A percentile compares a stretch with the other conserved stretches of the same genome.
Evolutionary conservation across 2,797 vertebrate species (phyloP).

Genomic region (Lates japonicus): DNA sequence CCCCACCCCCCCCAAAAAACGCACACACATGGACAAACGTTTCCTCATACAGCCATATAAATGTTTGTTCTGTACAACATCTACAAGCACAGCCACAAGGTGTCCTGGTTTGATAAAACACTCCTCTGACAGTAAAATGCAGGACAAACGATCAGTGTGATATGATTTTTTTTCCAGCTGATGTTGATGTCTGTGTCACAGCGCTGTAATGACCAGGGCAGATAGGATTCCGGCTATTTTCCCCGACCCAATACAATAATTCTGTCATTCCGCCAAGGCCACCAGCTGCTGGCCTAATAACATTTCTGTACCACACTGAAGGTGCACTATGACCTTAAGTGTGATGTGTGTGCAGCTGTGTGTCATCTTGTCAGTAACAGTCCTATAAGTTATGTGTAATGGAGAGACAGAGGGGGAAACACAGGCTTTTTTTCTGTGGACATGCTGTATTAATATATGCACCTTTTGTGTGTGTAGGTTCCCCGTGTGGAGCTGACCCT

Average conservation of each 20-base stretch:
- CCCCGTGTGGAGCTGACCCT: conserved; percentile 96
- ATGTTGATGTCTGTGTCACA: conserved; percentile 36
- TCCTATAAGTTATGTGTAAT: neutral
- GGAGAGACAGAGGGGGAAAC: conserved; percentile 2
- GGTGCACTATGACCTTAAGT: conserved; percentile 47
- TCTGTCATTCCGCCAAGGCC: conserved; percentile 69
- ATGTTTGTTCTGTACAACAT: conserved; percentile 24
- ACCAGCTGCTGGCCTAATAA: conserved; percentile 63
- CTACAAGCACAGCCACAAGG: neutral
- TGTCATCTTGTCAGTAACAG: conserved; percentile 32
- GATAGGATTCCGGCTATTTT: conserved; percentile 25
- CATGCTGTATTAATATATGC: conserved; percentile 8
- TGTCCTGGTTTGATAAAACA: conserved; percentile 18
- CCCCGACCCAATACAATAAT: conserved; percentile 47
- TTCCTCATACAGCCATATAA: conserved; percentile 13
- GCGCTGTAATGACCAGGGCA: conserved; percentile 2
- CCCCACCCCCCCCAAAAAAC: neutral
- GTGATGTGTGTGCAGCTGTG: conserved; percentile 58
- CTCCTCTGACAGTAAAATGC: neutral
- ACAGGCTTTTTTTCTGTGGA: neutral
- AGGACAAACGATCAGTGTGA: conserved; percentile 13
- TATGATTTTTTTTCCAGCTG: conserved; percentile 17
- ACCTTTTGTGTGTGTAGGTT: conserved; percentile 58
- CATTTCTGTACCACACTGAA: conserved; percentile 44
- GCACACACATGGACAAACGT: conserved; percentile 15